Evolutionary conservation across 2,888 invertebrate species (phyloP).

Genomic region (Brachyopa scutellaris): DNA sequence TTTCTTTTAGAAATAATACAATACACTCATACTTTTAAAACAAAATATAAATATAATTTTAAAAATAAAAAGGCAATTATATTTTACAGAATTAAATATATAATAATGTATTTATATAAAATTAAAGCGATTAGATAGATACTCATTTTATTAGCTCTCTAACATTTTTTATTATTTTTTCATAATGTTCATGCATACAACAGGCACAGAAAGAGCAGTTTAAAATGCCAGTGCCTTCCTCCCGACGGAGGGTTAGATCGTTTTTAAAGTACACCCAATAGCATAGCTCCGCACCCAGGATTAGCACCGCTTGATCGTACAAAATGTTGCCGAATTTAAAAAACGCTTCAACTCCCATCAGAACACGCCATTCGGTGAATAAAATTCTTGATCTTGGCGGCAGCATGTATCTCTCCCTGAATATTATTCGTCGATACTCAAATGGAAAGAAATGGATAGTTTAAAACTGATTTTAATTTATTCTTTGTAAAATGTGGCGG

Average conservation of each 20-base stretch:
- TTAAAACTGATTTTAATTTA: no score
- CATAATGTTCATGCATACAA: constrained; percentile 74
- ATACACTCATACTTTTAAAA: no score
- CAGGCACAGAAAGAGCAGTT: constrained; percentile 74
- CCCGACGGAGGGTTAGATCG: constrained; percentile 50
- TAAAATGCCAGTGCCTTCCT: constrained; percentile 70
- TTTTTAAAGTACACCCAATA: constrained; percentile 75
- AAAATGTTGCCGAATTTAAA: constrained; percentile 70
- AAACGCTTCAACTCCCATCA: constrained; percentile 65
- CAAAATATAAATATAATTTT: no score
- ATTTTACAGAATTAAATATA: no score
- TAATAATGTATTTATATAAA: no score
- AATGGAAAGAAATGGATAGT: background rate
- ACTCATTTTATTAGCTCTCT: constrained; percentile 43
- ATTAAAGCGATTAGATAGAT: no score
- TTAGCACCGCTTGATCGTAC: constrained; percentile 73
- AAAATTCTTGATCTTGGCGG: constrained; percentile 60
- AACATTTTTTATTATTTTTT: constrained; percentile 71
- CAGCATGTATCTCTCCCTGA: constrained; percentile 69
- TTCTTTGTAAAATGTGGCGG: no score
- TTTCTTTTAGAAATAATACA: no score
- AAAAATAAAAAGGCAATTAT: no score
- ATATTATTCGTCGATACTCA: constrained; percentile 64
- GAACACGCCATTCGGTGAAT: constrained; percentile 74
- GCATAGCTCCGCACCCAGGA: constrained; percentile 74